Conservation (phyloP, 2,888 invertebrate species). For the Malacosoma neustria region DNA sequence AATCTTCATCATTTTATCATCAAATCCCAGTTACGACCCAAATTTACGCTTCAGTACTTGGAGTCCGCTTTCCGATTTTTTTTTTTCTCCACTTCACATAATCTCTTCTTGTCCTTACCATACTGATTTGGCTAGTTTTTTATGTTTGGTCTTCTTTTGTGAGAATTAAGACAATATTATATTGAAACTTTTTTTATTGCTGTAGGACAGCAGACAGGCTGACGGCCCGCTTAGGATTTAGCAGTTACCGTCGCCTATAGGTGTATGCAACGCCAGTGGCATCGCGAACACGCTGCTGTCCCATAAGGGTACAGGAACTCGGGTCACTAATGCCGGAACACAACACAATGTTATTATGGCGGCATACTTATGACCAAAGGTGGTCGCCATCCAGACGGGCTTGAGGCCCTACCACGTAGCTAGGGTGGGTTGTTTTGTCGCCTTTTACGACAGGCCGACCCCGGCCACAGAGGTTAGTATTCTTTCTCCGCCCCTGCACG, state of each 20-base stretch:
- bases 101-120: no score
- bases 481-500: background rate
- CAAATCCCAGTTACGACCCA: no score
- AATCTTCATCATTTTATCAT: no score
- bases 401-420: background rate
- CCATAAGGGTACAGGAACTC: background rate
- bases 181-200: background rate
- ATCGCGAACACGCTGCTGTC: background rate
- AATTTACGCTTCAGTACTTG: no score
- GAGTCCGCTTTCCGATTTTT: no score
- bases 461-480: background rate
- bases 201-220: background rate
- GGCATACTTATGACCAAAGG: background rate
- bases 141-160: no score
- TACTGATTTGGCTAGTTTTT: no score
- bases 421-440: background rate
- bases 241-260: no score
- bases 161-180: no score
- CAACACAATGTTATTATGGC: background rate
- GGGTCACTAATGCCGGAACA: background rate
- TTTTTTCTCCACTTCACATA: no score
- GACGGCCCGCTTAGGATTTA: background rate
- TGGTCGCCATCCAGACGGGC: background rate
- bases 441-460: background rate
- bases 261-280: background rate